Conservation (phyloP, 64 coral and sea anemone species). For the Pachyseris speciosa region DNA sequence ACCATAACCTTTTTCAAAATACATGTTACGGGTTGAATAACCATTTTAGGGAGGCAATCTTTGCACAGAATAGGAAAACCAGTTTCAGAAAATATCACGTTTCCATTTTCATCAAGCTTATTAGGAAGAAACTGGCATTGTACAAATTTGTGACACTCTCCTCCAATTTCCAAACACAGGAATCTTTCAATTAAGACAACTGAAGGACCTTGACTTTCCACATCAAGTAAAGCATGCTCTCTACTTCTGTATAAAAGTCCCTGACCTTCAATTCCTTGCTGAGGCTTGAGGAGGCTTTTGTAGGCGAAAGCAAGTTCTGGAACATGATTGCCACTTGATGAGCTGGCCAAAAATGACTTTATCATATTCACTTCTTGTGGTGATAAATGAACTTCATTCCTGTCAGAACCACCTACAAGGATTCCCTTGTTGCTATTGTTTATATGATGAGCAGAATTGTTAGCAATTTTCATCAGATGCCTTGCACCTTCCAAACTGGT, state of each 20-base stretch:
- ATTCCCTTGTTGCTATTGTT: slow-evolving; percentile 19
- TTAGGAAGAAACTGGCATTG: neutral
- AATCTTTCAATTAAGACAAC: slow-evolving; percentile 6
- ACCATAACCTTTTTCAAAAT: neutral
- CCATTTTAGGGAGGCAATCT: neutral
- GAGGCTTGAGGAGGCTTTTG: neutral
- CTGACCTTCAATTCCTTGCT: neutral
- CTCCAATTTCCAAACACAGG: neutral
- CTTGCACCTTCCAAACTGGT: slow-evolving; percentile 9
- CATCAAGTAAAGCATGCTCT: neutral
- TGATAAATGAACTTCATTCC: neutral
- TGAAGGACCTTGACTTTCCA: neutral
- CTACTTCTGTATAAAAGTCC: neutral
- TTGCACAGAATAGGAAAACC: slow-evolving; percentile 9
- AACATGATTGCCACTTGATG: neutral
- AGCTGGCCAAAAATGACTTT: neutral
- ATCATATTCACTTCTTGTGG: neutral
- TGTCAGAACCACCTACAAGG: neutral
- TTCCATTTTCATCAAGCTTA: neutral
- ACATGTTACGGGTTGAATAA: neutral
- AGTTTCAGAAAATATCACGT: neutral
- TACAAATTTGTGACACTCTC: neutral
- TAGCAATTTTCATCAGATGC: neutral
- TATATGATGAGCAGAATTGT: neutral
- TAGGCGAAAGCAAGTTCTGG: neutral